Evolutionary conservation across 2,797 vertebrate species (phyloP), one percentile per base, ranked within the genome.

Genomic region (Menidia menidia): DNA sequence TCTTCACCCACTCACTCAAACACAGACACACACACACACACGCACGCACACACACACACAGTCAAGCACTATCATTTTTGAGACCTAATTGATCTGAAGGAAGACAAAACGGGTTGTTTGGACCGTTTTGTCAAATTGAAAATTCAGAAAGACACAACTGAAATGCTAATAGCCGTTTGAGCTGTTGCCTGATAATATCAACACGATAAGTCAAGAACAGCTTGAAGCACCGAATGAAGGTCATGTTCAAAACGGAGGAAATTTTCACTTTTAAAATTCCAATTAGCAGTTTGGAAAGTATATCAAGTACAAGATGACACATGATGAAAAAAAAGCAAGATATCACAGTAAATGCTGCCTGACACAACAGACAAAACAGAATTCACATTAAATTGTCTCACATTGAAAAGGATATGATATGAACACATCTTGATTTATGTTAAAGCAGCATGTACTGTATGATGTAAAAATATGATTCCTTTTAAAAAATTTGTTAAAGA

Each of bases 81-180:
- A 76, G 77, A 82, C 63, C 83, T 82, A 77, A 83, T 82, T 86
- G 73, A 68, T 86, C 64, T 80, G 57, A 79, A 42, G 61, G 30
- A 13, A 83, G 83, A 90, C 87, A 78, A 86, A 81, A 64, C 35
- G 60, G 45, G 60, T 77, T 86, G 81, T 87, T 89, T 85, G 82
- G 84, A 78, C 86, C 84, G 81, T 78, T 60, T 10, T 72, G 77
- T 64, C 67, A 80, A 71, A 83, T 64, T 83, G 61, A 87, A 84
- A 83, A 82, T 84, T 78, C 77, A 75, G 68, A 85, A 52, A 84
- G 77, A 80, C 61, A 50, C 68, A 70, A 81, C 68, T 75, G 78
- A 86, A 86, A 75, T 53, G 72, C 77, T 80, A 77, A 88, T 88
- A 75, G 72, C 68, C 69, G 73, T 85, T 64, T 78, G 43, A 77